Percentiles rank a stretch among this genome's conserved stretches.
These are phyloP conservation scores for Toxostoma redivivum DNA, from an alignment of 2,113 vertebrate genomes.

Conservation along the genomic window DNA sequence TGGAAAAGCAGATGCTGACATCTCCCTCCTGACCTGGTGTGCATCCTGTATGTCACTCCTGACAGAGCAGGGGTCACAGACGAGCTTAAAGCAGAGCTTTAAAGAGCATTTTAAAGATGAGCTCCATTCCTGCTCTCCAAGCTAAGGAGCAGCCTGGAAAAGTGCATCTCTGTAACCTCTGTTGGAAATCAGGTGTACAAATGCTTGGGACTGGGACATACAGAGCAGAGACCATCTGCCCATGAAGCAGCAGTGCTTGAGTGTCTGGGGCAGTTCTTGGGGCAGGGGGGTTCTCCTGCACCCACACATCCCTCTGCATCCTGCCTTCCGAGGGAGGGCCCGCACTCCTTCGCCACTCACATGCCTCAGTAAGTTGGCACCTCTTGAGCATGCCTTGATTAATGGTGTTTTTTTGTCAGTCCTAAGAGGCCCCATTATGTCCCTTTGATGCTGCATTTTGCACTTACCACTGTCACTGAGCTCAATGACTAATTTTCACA, in stretches of 20 bases:
- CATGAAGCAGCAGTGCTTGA: neutral
- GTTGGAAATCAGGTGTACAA: neutral
- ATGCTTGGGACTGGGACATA: neutral
- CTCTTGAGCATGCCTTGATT: constrained; percentile 57
- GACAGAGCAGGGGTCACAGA: fast-evolving
- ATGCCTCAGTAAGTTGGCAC: constrained; percentile 24
- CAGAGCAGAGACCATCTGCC: neutral
- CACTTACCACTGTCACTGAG: constrained; percentile 69
- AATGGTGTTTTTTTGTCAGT: constrained; percentile 64
- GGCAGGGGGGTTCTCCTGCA: neutral
- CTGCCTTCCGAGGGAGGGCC: fast-evolving
- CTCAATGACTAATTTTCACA: constrained; percentile 74
- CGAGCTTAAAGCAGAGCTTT: neutral
- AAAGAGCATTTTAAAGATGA: neutral
- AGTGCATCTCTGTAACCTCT: fast-evolving
- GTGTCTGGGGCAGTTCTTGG: neutral
- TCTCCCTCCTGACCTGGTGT: neutral
- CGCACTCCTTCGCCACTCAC: fast-evolving
- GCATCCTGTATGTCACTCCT: fast-evolving
- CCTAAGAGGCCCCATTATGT: constrained; percentile 59
- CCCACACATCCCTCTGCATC: neutral
- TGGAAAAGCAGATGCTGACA: neutral
- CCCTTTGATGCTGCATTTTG: constrained; percentile 72
- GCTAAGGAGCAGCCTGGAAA: neutral
- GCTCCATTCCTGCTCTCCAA: neutral